Evolutionary conservation across 2,888 invertebrate species (phyloP), one percentile per base, ranked within the genome.

Genomic region (Eugnorisma glareosa): DNA sequence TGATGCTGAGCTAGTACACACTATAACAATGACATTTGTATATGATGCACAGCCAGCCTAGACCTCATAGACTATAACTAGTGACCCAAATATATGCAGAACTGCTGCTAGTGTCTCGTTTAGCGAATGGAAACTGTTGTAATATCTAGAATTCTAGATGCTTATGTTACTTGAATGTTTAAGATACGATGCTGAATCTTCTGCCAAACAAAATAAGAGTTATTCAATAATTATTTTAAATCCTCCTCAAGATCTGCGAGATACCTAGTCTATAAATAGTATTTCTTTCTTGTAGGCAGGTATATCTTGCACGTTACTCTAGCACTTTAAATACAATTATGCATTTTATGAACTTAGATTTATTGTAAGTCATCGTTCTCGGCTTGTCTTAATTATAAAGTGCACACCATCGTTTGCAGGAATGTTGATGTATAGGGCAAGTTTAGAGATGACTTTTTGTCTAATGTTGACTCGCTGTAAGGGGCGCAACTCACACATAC

Each of bases 1-100:
- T 51, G 43, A 70, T 24, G n/a, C 71, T 45, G 28, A 11, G 28
- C 35, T 31, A 15, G 24, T 40, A 15, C 18, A 63, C 28, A 40
- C 51, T 43, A 1, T 43, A 45, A 31, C 80, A n/a, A 35, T 43
- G 40, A n/a, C n/a, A n/a, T n/a, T n/a, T 63, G 35, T 11, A 6
- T 18, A 15, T 77, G 35, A 61, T 28, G 21, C 28, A 63, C 51
- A 13, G 24, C 43, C 24, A 10, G 21, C 21, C 31, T 7, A 48
- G n/a, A n/a, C n/a, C n/a, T n/a, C n/a, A n/a, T n/a, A n/a, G 28
- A 43, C 31, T 24, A 48, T 28, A 15, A 61, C 18, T 31, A 73
- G 75, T 61, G 40, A 51, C 61, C 45, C 21, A 10, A 75, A 75
- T 69, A 68, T 40, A 48, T 51, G 28, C 7, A 69, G 70, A 11